These are phyloP conservation scores for Anableps anableps DNA, from an alignment of 2,797 vertebrate genomes.

Conservation along the genomic window DNA sequence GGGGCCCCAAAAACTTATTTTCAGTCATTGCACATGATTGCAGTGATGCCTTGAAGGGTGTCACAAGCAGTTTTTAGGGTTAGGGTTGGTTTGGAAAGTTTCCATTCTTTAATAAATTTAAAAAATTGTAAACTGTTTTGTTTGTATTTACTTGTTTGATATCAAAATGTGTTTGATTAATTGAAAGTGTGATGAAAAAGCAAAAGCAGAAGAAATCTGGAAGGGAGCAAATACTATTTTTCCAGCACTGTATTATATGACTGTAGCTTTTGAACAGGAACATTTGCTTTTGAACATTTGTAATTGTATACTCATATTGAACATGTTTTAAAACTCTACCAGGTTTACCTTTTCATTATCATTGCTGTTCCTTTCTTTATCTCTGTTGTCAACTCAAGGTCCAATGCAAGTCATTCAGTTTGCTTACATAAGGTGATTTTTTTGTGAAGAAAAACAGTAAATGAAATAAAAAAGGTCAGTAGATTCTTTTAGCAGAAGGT, in stretches of 20 bases:
- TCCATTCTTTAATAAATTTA: neutral
- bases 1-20: neutral
- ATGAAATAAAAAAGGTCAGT: neutral
- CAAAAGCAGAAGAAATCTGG: neutral
- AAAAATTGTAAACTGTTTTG: neutral
- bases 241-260: neutral
- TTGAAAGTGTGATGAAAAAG: neutral
- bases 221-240: neutral
- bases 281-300: neutral
- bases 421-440: neutral
- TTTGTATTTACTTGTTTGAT: neutral
- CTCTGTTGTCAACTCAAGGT: neutral
- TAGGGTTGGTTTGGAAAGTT: neutral
- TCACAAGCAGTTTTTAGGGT: neutral
- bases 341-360: neutral
- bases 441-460: neutral
- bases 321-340: neutral
- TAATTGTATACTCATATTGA: neutral
- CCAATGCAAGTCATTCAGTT: neutral
- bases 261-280: neutral
- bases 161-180: neutral
- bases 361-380: neutral
- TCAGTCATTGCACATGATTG: neutral
- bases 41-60: neutral
- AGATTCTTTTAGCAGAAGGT: neutral